phyloP scores from a whole-genome alignment of 1,140 invertebrate species.

The Portunus trituberculatus region DNA sequence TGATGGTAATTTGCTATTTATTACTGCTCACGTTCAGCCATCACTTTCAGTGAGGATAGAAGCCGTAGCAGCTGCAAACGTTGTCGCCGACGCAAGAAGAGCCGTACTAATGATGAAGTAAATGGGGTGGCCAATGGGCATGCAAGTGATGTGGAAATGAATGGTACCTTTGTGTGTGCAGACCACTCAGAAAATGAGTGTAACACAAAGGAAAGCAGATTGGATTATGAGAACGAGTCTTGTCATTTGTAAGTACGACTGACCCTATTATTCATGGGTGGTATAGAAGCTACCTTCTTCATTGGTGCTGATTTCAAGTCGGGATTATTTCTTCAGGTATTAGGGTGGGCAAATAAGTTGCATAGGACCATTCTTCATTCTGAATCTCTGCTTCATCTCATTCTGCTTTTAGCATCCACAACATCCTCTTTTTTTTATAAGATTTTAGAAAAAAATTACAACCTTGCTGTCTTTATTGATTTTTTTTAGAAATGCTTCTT shows the following conservation, averaged over 20 bases:
- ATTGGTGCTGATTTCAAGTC: conserved; percentile 56
- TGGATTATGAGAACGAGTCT: conserved; percentile 70
- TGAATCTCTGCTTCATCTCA: background rate
- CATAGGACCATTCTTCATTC: background rate
- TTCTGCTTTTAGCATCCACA: background rate
- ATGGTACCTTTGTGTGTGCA: conserved; percentile 63
- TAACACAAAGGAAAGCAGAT: conserved; percentile 58
- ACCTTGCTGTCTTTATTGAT: background rate
- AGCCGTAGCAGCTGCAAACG: conserved; percentile 71
- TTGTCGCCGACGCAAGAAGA: conserved; percentile 72
- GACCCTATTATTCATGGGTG: conserved; percentile 48
- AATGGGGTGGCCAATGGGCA: conserved; percentile 66
- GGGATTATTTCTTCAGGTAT: conserved; percentile 37
- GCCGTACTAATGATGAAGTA: conserved; percentile 68
- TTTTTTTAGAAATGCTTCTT: conserved; percentile 21
- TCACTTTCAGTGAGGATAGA: conserved; percentile 74
- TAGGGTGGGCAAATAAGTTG: conserved; percentile 45
- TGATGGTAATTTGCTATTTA: conserved; percentile 53
- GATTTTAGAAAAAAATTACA: background rate
- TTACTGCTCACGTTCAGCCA: conserved; percentile 68
- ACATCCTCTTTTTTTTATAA: background rate
- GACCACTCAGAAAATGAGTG: conserved; percentile 69
- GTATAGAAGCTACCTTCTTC: conserved; percentile 64
- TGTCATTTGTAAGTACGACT: conserved; percentile 74
- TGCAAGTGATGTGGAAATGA: conserved; percentile 73